Evolutionary conservation across 2,113 vertebrate species (phyloP).

Genomic region (Trematomus loennbergii): DNA sequence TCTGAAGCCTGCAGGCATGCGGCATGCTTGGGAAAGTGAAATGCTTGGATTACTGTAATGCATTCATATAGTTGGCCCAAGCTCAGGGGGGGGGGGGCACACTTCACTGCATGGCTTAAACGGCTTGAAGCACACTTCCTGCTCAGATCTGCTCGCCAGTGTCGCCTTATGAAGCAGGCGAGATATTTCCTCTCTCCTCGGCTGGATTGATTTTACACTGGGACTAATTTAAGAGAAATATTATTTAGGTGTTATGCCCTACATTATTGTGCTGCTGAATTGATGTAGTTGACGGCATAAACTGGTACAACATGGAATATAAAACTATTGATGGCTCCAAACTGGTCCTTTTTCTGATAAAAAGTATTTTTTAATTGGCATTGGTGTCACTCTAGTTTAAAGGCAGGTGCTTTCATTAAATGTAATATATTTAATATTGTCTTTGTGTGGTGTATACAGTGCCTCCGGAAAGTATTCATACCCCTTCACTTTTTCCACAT

Average conservation of each 20-base stretch:
- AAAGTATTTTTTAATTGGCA: too few relatives aligned
- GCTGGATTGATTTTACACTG: neutral
- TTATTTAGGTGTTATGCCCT: neutral
- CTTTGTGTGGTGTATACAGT: neutral
- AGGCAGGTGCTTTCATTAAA: neutral
- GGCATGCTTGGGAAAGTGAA: constrained; percentile 34
- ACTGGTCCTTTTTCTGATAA: too few relatives aligned
- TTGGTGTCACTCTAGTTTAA: neutral
- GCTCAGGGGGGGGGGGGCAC: constrained; percentile 8
- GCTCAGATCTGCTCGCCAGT: constrained; percentile 1
- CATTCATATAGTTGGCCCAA: constrained; percentile 48
- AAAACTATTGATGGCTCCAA: too few relatives aligned
- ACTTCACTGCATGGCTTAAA: constrained; percentile 44
- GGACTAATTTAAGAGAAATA: neutral
- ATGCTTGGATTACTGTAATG: constrained; percentile 54
- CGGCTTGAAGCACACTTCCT: constrained; percentile 40
- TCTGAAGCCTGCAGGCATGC: constrained; percentile 55
- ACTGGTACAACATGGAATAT: neutral
- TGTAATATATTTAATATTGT: neutral
- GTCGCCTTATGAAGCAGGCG: neutral
- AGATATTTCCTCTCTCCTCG: constrained; percentile 14
- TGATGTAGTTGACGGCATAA: too few relatives aligned
- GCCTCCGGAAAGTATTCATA: too few relatives aligned
- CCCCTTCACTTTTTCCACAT: too few relatives aligned
- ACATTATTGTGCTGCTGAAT: neutral